Conservation (phyloP, 2,113 vertebrate genomes). For the Grantiella picta region DNA sequence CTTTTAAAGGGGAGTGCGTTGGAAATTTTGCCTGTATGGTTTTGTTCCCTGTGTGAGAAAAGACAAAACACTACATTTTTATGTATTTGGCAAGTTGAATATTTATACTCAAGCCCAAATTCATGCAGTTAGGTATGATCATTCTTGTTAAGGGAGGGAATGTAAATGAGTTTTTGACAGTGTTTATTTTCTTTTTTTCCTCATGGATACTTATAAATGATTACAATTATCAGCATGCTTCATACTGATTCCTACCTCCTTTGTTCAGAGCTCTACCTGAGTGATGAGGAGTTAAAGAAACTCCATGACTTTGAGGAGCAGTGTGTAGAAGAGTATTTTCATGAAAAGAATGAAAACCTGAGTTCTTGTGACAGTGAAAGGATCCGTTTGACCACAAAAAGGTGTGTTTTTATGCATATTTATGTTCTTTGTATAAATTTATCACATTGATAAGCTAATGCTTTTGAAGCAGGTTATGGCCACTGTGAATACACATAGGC, state of each 20-base stretch:
- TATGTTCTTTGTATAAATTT: background rate
- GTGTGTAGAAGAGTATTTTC: constrained; percentile 87
- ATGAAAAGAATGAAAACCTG: constrained; percentile 79
- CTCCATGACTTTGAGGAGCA: constrained; percentile 94
- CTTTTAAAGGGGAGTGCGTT: background rate
- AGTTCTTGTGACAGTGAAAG: constrained; percentile 77
- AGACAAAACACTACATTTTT: rapidly evolving
- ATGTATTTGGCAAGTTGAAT: background rate
- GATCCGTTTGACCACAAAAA: constrained; percentile 84
- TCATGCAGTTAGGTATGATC: background rate
- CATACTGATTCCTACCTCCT: background rate
- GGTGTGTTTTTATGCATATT: constrained; percentile 48
- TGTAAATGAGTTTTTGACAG: background rate
- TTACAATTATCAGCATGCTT: background rate
- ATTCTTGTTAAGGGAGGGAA: background rate
- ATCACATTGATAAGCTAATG: background rate
- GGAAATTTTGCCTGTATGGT: background rate
- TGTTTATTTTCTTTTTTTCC: background rate
- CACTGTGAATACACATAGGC: background rate
- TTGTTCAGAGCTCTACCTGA: constrained; percentile 85
- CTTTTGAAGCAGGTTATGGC: background rate
- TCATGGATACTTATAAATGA: background rate
- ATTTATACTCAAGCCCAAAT: background rate
- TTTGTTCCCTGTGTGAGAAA: background rate
- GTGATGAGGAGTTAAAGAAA: constrained; percentile 87